phyloP scores from a whole-genome alignment of 1,140 invertebrate genomes.

The Philotrypesis tridentata region DNA sequence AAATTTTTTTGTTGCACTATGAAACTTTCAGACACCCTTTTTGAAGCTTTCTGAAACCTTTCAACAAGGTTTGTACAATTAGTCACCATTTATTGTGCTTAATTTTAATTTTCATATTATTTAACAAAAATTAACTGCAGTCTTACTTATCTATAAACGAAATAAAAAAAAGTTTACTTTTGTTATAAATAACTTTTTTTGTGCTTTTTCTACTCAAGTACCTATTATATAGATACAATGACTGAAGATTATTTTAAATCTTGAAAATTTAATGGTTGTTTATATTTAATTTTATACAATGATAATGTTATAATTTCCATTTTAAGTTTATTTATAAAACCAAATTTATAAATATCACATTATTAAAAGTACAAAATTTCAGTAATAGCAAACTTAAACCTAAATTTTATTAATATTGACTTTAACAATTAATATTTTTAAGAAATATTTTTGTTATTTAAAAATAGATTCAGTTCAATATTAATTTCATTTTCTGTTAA shows the following conservation, averaged over 20 bases:
- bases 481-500: conserved; percentile 25
- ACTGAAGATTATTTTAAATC: conserved; percentile 17
- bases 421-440: conserved; percentile 29
- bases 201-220: not conserved
- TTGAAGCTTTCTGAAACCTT: too few relatives aligned
- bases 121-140: not conserved
- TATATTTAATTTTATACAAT: conserved; percentile 12
- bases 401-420: conserved; percentile 34
- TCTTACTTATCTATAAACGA: not conserved
- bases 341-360: conserved; percentile 43
- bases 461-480: conserved; percentile 20
- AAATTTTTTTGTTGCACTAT: not conserved
- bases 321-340: conserved; percentile 11
- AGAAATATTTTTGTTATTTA: not conserved
- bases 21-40: too few relatives aligned
- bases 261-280: conserved; percentile 28
- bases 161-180: not conserved
- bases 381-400: conserved; percentile 5
- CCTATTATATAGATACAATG: not conserved
- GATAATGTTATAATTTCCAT: not conserved
- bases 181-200: not conserved
- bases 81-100: too few relatives aligned
- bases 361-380: conserved; percentile 44
- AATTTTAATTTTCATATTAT: conserved; percentile 18
- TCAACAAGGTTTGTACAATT: too few relatives aligned